A percentile compares a stretch with the other conserved stretches of the same genome.
These are phyloP conservation scores for Digitonthophagus gazella DNA, from an alignment of 2,888 invertebrate genomes.

Conservation along the genomic window DNA sequence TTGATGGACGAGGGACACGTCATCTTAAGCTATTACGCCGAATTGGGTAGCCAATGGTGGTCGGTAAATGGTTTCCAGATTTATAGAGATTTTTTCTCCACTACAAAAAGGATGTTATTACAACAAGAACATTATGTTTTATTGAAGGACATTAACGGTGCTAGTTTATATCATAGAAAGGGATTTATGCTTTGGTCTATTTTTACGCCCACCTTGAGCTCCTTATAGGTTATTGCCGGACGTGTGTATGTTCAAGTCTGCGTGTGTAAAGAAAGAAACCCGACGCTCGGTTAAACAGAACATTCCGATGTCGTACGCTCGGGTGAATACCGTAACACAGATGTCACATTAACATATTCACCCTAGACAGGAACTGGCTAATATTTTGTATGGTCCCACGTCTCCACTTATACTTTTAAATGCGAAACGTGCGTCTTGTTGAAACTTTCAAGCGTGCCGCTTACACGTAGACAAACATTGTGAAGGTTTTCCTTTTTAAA, in stretches of 20 bases:
- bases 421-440: neutral
- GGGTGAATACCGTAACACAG: neutral
- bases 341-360: neutral
- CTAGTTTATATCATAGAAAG: neutral
- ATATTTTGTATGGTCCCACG: neutral
- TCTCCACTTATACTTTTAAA: neutral
- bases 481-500: no score
- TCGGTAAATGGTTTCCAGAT: neutral
- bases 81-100: neutral
- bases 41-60: neutral
- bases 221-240: neutral
- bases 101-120: neutral
- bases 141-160: neutral
- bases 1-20: constrained; percentile 10
- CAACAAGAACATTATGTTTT: no score
- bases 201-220: neutral
- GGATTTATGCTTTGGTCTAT: neutral
- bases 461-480: no score
- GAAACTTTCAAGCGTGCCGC: neutral
- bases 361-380: neutral
- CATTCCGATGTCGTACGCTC: neutral
- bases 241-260: no score
- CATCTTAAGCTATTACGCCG: constrained; percentile 13
- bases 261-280: neutral
- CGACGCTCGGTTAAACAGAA: neutral